Evolutionary conservation across 2,888 invertebrate species (phyloP).

Genomic region (Heteromyza rotundicornis): DNA sequence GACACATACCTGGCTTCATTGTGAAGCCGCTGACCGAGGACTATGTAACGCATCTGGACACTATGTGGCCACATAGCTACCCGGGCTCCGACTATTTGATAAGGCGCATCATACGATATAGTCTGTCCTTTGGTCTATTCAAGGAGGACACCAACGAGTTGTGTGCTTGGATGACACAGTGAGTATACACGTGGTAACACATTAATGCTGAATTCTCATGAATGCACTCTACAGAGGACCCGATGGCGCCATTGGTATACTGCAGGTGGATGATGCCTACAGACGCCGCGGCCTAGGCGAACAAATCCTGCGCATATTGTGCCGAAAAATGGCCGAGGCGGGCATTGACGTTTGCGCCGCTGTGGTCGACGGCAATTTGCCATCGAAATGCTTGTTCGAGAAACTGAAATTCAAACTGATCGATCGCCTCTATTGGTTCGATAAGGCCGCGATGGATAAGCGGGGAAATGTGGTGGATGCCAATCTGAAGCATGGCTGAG

Average conservation of each 20-base stretch:
- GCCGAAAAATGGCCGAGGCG: conserved; percentile 23
- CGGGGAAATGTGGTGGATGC: background rate
- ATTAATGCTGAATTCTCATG: too few relatives aligned
- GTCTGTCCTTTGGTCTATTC: conserved; percentile 33
- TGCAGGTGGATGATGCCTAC: conserved; percentile 30
- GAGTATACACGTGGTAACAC: too few relatives aligned
- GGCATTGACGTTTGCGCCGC: conserved; percentile 29
- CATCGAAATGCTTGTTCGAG: conserved; percentile 32
- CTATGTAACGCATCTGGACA: too few relatives aligned
- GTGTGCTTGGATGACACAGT: conserved; percentile 38
- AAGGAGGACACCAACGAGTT: conserved; percentile 26
- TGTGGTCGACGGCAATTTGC: conserved; percentile 28
- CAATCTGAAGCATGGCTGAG: background rate
- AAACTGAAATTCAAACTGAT: conserved; percentile 33
- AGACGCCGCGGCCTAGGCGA: conserved; percentile 31
- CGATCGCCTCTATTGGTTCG: conserved; percentile 28
- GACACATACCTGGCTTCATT: too few relatives aligned
- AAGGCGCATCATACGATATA: conserved; percentile 29
- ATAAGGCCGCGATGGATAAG: conserved; percentile 6
- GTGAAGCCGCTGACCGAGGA: too few relatives aligned
- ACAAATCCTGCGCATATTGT: conserved; percentile 26
- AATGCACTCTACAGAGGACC: conserved; percentile 21
- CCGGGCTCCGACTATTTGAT: too few relatives aligned
- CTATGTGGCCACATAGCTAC: too few relatives aligned
- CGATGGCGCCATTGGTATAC: conserved; percentile 28